Percentiles rank a stretch among this genome's conserved stretches.
Evolutionary conservation across 2,888 invertebrate genomes (phyloP).

Genomic region (Homarus gammarus): DNA sequence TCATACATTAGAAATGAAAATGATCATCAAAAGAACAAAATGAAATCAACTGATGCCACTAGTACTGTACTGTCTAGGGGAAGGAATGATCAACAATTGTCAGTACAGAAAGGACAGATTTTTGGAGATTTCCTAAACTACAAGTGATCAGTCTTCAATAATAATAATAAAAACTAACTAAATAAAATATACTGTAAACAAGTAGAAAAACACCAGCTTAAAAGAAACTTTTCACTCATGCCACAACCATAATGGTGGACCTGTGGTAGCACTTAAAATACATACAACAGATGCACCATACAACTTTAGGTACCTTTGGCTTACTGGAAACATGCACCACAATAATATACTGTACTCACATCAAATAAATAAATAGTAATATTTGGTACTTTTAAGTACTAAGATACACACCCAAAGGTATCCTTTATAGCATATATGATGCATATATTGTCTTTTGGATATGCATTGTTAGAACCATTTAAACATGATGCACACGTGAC

Average conservation of each 20-base stretch:
- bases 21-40: no score
- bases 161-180: background rate
- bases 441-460: background rate
- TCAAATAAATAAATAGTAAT: background rate
- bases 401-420: background rate
- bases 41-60: background rate
- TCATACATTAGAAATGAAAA: no score
- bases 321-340: no score
- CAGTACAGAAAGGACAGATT: background rate
- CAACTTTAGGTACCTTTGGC: background rate
- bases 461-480: background rate
- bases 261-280: background rate
- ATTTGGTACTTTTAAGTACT: background rate
- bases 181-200: background rate
- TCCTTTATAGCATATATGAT: background rate
- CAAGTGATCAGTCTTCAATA: no score
- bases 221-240: background rate
- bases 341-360: background rate
- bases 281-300: background rate
- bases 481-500: background rate
- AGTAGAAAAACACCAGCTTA: background rate
- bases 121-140: no score
- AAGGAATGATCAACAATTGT: background rate
- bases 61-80: no score
- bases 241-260: background rate